These are phyloP conservation scores for Rhadina sibilatrix DNA, from an alignment of 2,113 vertebrate species.

Conservation along the genomic window DNA sequence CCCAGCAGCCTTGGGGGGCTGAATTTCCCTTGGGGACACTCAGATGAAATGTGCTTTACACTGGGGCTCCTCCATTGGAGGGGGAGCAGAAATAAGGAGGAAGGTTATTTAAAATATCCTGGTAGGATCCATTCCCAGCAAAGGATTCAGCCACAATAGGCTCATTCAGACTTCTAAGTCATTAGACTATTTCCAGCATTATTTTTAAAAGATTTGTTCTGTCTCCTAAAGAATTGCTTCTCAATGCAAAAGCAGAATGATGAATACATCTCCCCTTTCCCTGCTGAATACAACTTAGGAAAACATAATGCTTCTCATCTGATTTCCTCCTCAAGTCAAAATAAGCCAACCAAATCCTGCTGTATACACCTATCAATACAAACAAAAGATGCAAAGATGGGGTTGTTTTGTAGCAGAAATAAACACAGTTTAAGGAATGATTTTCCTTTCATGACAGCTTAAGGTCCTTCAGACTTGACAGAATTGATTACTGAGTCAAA, in stretches of 20 bases:
- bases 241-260: neutral
- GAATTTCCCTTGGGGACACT: neutral
- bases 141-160: neutral
- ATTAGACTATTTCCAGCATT: neutral
- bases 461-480: conserved; percentile 46
- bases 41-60: neutral
- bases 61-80: neutral
- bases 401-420: neutral
- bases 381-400: neutral
- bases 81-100: neutral
- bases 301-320: conserved; percentile 23
- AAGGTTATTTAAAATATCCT: neutral
- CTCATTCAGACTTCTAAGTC: neutral
- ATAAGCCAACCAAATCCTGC: conserved; percentile 40
- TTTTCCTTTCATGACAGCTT: conserved; percentile 40
- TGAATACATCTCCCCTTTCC: neutral
- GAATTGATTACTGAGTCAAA: conserved; percentile 42
- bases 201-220: conserved; percentile 28
- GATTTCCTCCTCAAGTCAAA: conserved; percentile 37
- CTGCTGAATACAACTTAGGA: conserved; percentile 30
- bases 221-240: conserved; percentile 10
- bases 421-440: conserved; percentile 52
- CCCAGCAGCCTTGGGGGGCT: neutral
- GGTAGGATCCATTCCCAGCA: neutral
- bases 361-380: conserved; percentile 13